Conservation (phyloP, 2,888 invertebrate genomes). For the Heterodera filipjevi region DNA sequence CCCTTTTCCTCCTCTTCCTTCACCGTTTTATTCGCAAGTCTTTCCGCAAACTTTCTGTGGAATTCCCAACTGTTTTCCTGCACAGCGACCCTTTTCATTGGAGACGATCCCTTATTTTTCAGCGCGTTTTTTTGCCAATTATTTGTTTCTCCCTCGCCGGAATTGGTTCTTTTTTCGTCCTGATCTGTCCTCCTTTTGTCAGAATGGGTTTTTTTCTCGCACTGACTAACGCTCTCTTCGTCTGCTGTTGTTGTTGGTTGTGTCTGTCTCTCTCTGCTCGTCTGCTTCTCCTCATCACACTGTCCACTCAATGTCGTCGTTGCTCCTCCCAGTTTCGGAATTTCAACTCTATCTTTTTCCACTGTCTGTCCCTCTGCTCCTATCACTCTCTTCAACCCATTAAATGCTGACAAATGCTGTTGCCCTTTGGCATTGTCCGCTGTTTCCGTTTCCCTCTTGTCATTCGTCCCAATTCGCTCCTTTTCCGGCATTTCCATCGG, state of each 20-base stretch:
- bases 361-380: slow-evolving; percentile 3
- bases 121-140: background rate
- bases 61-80: background rate
- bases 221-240: background rate
- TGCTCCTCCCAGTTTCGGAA: slow-evolving; percentile 10
- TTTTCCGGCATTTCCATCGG: background rate
- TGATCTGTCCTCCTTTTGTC: background rate
- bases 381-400: slow-evolving; percentile 9
- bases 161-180: background rate
- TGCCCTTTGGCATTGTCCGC: background rate
- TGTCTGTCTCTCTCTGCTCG: background rate
- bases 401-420: background rate
- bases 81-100: background rate
- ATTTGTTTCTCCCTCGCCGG: background rate
- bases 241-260: background rate
- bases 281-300: slow-evolving; percentile 8
- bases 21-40: background rate
- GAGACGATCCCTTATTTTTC: background rate
- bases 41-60: slow-evolving; percentile 9
- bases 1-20: slow-evolving; percentile 10
- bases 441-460: background rate
- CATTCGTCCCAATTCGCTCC: background rate
- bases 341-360: slow-evolving; percentile 7
- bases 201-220: background rate
- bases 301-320: background rate